Evolutionary conservation across 2,888 invertebrate species (phyloP).

Genomic region (Minunthozetes semirufus): DNA sequence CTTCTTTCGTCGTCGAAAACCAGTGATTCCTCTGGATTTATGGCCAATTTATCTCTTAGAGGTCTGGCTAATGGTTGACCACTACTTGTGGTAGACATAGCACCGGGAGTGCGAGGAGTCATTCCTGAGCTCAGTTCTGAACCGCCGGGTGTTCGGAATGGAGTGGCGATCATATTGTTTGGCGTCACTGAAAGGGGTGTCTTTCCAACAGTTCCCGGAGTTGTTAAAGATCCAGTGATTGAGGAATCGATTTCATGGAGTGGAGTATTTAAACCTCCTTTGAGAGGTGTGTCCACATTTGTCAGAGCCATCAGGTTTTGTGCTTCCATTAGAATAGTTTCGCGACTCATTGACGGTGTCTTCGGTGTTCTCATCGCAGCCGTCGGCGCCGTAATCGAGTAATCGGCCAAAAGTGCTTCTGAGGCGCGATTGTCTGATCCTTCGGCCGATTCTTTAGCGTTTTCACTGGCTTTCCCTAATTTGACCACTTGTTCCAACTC

Average conservation of each 20-base stretch:
- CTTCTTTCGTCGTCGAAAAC: constrained; percentile 46
- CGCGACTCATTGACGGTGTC: constrained; percentile 75
- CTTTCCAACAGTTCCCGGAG: constrained; percentile 53
- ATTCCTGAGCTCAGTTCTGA: constrained; percentile 29
- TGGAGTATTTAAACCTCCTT: constrained; percentile 90
- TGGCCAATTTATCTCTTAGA: constrained; percentile 84
- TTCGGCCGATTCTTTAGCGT: constrained; percentile 65
- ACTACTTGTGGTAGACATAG: constrained; percentile 15
- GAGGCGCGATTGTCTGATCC: constrained; percentile 70
- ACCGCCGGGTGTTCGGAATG: constrained; percentile 57
- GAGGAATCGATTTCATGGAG: constrained; percentile 60
- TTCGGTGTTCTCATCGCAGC: constrained; percentile 63
- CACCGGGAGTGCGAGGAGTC: constrained; percentile 37
- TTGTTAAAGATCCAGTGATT: constrained; percentile 64
- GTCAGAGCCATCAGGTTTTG: constrained; percentile 97
- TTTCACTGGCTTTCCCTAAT: constrained; percentile 58
- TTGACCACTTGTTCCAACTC: constrained; percentile 55
- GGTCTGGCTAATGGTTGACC: constrained; percentile 61
- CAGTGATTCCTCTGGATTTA: constrained; percentile 78
- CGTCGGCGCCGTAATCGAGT: constrained; percentile 62
- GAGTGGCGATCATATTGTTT: constrained; percentile 81
- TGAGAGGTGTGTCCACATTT: constrained; percentile 94
- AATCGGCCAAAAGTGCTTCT: constrained; percentile 81
- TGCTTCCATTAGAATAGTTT: constrained; percentile 71
- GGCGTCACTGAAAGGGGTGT: constrained; percentile 63